Evolutionary conservation across 2,797 vertebrate species (phyloP).

Genomic region (Simalia tracyae): DNA sequence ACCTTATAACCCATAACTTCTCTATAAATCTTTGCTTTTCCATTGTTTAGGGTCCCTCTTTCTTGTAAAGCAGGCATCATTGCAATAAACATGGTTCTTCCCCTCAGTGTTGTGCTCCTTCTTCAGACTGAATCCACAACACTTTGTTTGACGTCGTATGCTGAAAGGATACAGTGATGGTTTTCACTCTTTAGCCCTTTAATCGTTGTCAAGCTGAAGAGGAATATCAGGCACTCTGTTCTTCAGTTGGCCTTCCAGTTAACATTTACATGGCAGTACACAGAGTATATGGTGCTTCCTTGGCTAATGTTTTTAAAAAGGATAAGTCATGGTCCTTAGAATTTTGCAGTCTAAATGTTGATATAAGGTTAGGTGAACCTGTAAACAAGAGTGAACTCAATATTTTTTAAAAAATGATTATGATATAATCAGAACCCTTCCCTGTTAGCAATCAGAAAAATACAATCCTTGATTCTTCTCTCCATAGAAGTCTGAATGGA

Average conservation of each 20-base stretch:
- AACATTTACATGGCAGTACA: not conserved
- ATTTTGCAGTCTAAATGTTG: not conserved
- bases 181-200: not conserved
- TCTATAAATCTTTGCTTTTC: not conserved
- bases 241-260: not conserved
- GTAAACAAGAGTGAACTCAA: not conserved
- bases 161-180: too few species aligned
- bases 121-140: not conserved
- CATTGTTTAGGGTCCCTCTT: not conserved
- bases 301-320: not conserved
- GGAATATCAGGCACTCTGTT: not conserved
- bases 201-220: not conserved
- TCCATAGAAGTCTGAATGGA: conserved; percentile 95
- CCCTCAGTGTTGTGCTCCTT: not conserved
- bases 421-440: not conserved
- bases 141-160: not conserved
- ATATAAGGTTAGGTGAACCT: not conserved
- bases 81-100: not conserved
- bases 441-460: not conserved
- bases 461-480: conserved; percentile 21
- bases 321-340: not conserved
- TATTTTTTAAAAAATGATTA: not conserved
- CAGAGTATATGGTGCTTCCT: not conserved
- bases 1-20: too few species aligned
- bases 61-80: not conserved